These are phyloP conservation scores for Physocephala rufipes DNA, from an alignment of 2,888 invertebrate genomes.

Conservation along the genomic window DNA sequence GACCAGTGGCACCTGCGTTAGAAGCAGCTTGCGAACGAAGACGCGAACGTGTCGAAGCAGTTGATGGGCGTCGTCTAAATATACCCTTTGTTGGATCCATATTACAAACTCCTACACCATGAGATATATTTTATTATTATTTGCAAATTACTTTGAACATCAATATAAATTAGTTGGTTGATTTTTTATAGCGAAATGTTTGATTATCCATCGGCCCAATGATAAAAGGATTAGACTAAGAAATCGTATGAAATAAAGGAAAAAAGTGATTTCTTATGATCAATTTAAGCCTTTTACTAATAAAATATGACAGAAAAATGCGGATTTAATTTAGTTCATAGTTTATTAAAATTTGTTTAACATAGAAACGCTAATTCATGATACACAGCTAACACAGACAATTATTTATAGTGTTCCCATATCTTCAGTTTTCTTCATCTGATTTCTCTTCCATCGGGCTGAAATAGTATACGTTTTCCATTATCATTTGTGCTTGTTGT, in stretches of 20 bases:
- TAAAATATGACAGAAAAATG: background rate
- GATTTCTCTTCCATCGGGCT: conserved; percentile 31
- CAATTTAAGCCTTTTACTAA: background rate
- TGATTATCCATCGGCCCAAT: too few species aligned
- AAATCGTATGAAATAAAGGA: too few species aligned
- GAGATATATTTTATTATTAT: background rate
- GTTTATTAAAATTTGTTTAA: background rate
- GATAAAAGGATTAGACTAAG: too few species aligned
- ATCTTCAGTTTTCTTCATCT: too few species aligned
- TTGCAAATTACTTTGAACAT: too few species aligned
- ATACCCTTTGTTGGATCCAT: conserved; percentile 64
- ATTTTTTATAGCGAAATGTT: too few species aligned
- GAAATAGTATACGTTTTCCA: conserved; percentile 53
- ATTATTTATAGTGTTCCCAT: background rate
- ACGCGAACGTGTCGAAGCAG: conserved; percentile 61
- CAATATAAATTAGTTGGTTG: too few species aligned
- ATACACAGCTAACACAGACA: background rate
- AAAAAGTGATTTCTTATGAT: background rate
- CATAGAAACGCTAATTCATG: background rate
- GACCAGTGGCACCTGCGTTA: conserved; percentile 25
- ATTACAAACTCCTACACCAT: conserved; percentile 61
- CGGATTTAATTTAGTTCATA: background rate
- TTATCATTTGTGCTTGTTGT: conserved; percentile 42
- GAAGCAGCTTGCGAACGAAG: conserved; percentile 56
- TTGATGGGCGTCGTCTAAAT: conserved; percentile 64